phyloP scores from a whole-genome alignment of 2,113 vertebrate genomes.

The Alligator mississippiensis region DNA sequence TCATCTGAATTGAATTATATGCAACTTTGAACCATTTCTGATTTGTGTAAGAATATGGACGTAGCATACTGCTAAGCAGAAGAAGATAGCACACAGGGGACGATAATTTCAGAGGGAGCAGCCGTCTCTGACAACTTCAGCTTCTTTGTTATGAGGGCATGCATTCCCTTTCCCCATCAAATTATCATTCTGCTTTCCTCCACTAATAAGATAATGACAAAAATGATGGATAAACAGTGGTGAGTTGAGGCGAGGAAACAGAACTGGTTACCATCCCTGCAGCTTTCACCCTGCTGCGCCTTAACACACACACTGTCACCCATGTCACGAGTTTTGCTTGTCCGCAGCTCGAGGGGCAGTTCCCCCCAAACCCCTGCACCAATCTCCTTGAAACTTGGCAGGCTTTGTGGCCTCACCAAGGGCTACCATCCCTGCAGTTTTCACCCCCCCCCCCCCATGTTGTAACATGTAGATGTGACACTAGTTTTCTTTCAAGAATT shows the following conservation, averaged over 20 bases:
- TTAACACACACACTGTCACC: too few relatives aligned
- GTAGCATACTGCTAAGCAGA: neutral
- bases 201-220: neutral
- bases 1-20: neutral
- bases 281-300: too few relatives aligned
- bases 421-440: too few relatives aligned
- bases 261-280: too few relatives aligned
- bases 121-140: neutral
- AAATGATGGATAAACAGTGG: neutral
- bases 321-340: too few relatives aligned
- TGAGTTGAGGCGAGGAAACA: neutral
- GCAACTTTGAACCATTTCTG: neutral
- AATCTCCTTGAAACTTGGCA: too few relatives aligned
- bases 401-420: too few relatives aligned
- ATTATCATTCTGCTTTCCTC: neutral
- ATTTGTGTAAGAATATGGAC: slow-evolving; percentile 1
- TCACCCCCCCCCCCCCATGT: too few relatives aligned
- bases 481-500: too few relatives aligned
- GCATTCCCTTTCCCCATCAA: neutral
- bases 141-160: neutral
- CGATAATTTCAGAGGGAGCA: neutral
- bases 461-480: too few relatives aligned
- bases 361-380: too few relatives aligned
- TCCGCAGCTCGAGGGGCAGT: too few relatives aligned
- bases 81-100: neutral